phyloP scores from a whole-genome alignment of 2,888 invertebrate genomes.

The Aleiodes testaceus region DNA sequence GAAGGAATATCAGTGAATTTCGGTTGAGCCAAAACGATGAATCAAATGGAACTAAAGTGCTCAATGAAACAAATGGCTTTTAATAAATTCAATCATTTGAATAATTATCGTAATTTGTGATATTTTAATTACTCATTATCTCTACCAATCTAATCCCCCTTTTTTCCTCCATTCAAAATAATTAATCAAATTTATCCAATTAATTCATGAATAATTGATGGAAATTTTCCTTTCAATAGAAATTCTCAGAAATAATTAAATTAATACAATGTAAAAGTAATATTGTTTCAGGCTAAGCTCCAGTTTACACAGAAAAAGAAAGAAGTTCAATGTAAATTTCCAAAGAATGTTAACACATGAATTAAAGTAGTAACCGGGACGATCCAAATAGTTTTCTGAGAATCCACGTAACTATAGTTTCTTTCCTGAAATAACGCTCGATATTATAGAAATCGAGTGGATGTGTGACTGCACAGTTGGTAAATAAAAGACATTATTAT shows the following conservation, averaged over 20 bases:
- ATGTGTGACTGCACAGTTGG: not conserved
- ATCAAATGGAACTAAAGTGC: conserved; percentile 2
- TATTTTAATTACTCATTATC: no score
- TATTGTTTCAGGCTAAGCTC: no score
- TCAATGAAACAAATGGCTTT: conserved; percentile 26
- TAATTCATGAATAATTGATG: no score
- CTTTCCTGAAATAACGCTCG: conserved; percentile 11
- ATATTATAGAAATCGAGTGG: conserved; percentile 21
- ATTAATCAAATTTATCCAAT: no score
- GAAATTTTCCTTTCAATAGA: no score
- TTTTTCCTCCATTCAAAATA: no score
- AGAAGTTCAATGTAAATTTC: not conserved
- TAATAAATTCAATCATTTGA: conserved; percentile 5
- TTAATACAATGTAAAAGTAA: no score
- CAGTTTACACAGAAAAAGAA: no score
- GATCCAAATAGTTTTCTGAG: conserved; percentile 61
- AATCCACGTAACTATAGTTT: conserved; percentile 53
- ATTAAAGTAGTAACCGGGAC: conserved; percentile 47
- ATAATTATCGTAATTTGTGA: not conserved
- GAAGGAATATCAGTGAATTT: conserved; percentile 13
- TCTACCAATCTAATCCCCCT: no score
- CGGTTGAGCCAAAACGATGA: not conserved
- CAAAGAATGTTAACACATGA: not conserved
- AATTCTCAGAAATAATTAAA: no score
- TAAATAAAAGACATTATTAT: not conserved